Base-by-base conservation (phyloP, 2,888 invertebrate species). In the Ormia ochracea region DNA sequence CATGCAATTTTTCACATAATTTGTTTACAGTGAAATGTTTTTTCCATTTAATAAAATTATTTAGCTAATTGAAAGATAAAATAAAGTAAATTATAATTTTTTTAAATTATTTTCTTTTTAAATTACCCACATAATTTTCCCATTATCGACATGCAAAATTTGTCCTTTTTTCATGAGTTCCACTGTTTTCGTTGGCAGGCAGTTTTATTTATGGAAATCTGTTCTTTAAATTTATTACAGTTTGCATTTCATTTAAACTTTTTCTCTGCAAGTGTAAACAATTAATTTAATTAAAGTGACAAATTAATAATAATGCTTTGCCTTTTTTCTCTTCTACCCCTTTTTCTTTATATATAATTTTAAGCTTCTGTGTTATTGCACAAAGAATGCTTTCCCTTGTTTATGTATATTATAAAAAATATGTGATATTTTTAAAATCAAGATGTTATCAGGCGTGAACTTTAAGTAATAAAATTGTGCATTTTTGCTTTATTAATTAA, bases 211-310 rank as follows among this genome's bases (percentile, higher is more conserved):
- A 45, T 54, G 19, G 12, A 54, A 54, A 43, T 63, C 23, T 23
- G 17, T 31, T 2, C 26, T 36, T 33, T 52, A 23, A 72, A 54
- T 63, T 72, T 61, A 63, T 26, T 33, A 12, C 61, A 54, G 31
- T 63, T 63, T 63, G 19, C 45, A 26, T 43, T 54, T 41, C 1
- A 70, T 70, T 61, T 41, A 4, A 31, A 12, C 50, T 43, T 45
- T 50, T 36, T 66, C 43, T 26, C 1, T 69, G 19, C 31, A 31
- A 69, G 54, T 69, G 58, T 58, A 70, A 65, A 65, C 65, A 79
- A 79, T 79, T 79, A 79, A 63, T 61, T 79, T 70, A 70, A 75
- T 79, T 75, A 79, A 70, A 74, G 52, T 75, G 75, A 75, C 63
- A 70, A 70, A 75, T 79, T 75, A 68, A 66, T 59, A 56, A 61